Evolutionary conservation across 2,113 vertebrate species (phyloP).

Genomic region (Bos indicus): DNA sequence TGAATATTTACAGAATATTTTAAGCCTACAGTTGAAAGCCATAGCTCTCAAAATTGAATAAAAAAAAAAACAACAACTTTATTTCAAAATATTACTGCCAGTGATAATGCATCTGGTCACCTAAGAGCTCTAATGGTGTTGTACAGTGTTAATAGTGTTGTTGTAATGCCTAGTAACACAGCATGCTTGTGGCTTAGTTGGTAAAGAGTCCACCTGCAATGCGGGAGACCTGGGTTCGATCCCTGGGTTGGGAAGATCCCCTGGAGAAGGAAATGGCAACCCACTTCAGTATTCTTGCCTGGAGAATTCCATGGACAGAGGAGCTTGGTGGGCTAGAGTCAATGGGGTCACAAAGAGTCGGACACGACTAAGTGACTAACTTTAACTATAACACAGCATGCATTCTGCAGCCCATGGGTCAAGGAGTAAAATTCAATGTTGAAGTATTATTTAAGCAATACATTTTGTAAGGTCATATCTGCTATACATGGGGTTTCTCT

Average conservation of each 20-base stretch:
- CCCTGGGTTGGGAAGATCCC: no score
- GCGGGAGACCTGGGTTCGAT: rapidly evolving
- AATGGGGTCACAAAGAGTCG: no score
- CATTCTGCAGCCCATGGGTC: neutral
- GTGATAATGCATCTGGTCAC: neutral
- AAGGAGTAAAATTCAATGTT: neutral
- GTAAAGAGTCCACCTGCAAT: no score
- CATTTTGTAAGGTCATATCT: neutral
- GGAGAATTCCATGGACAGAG: no score
- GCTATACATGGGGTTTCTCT: neutral
- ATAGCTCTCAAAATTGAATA: neutral
- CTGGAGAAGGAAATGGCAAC: no score
- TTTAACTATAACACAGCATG: neutral
- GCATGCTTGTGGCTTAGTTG: neutral
- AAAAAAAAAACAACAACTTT: neutral
- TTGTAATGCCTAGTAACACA: neutral
- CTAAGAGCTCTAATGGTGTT: neutral
- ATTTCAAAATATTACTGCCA: neutral
- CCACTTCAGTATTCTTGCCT: no score
- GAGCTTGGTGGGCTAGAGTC: no score
- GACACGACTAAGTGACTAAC: no score
- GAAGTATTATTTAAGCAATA: neutral
- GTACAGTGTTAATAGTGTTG: neutral
- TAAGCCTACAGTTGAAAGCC: neutral
- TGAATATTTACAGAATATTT: neutral